Evolutionary conservation across 2,797 vertebrate species (phyloP).

Genomic region (Lepidocolaptes lacrymiger): DNA sequence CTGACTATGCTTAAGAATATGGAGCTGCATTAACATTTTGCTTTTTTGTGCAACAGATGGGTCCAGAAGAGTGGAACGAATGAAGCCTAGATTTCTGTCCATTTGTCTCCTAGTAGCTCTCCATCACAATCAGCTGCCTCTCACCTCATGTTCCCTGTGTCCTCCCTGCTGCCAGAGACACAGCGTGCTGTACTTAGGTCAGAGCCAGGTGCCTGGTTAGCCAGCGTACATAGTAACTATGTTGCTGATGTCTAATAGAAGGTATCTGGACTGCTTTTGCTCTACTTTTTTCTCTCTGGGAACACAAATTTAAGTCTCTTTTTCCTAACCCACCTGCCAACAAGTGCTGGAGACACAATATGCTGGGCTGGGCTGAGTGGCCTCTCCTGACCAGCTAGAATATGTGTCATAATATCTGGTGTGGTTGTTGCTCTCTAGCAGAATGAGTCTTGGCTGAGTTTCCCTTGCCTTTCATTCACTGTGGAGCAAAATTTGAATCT

Average conservation of each 20-base stretch:
- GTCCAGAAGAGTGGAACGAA: not conserved
- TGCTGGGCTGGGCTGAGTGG: not conserved
- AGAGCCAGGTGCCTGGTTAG: not conserved
- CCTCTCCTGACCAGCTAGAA: not conserved
- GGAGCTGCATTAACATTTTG: not conserved
- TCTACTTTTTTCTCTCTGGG: not conserved
- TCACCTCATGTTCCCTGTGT: not conserved
- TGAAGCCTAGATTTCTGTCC: not conserved
- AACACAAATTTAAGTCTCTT: not conserved
- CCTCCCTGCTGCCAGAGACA: not conserved
- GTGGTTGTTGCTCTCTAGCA: not conserved
- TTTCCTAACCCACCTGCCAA: not conserved
- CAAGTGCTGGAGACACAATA: not conserved
- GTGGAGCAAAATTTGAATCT: not conserved
- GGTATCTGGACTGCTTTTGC: not conserved
- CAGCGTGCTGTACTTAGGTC: not conserved
- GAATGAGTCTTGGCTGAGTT: not conserved
- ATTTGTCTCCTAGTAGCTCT: not conserved
- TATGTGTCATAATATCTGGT: accelerated
- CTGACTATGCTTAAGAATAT: not conserved
- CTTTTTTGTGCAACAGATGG: not conserved
- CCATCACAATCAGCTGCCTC: not conserved
- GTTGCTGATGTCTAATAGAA: not conserved
- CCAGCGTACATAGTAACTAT: not conserved
- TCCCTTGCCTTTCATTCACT: not conserved